A percentile compares a stretch with the other conserved stretches of the same genome.
Evolutionary conservation across 37 sponge, comb jelly and placozoan genomes (phyloP).

Genomic region (Oscarella lobularis): DNA sequence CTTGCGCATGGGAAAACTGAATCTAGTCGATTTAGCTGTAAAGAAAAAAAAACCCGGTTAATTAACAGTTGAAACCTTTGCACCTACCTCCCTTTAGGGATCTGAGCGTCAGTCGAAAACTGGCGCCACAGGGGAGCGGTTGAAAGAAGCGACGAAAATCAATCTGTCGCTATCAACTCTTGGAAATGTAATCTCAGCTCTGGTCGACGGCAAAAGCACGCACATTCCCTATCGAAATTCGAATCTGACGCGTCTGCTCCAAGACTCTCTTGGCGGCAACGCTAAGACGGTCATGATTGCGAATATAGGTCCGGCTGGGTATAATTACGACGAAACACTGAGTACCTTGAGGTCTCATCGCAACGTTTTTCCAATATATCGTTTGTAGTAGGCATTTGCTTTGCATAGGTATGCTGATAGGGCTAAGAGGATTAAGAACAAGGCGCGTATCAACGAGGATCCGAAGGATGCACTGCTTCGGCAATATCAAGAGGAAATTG

Average conservation of each 20-base stretch:
- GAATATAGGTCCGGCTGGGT: conserved; percentile 90
- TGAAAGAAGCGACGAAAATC: conserved; percentile 85
- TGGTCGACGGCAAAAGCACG: conserved; percentile 85
- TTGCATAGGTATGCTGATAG: conserved; percentile 88
- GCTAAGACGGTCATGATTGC: conserved; percentile 99
- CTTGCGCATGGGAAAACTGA: conserved; percentile 91
- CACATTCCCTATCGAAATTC: conserved; percentile 93
- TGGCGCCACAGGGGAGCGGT: conserved; percentile 58
- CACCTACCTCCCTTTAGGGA: conserved; percentile 38
- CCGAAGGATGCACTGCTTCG: conserved; percentile 98
- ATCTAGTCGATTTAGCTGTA: conserved; percentile 93
- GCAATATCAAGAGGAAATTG: conserved; percentile 97
- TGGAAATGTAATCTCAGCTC: conserved; percentile 90
- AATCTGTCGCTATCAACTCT: conserved; percentile 90
- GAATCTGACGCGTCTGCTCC: conserved; percentile 87
- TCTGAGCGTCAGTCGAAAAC: conserved; percentile 87
- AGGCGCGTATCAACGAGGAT: conserved; percentile 94
- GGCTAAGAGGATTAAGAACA: conserved; percentile 96
- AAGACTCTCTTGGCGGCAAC: conserved; percentile 98
- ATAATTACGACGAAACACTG: conserved; percentile 86
- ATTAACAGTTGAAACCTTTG: neutral
- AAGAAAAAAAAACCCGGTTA: neutral
- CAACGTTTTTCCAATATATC: no score
- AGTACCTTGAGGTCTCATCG: conserved; percentile 68
- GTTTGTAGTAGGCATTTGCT: no score